Evolutionary conservation across 2,113 vertebrate genomes (phyloP).

Genomic region (Petromus typicus): DNA sequence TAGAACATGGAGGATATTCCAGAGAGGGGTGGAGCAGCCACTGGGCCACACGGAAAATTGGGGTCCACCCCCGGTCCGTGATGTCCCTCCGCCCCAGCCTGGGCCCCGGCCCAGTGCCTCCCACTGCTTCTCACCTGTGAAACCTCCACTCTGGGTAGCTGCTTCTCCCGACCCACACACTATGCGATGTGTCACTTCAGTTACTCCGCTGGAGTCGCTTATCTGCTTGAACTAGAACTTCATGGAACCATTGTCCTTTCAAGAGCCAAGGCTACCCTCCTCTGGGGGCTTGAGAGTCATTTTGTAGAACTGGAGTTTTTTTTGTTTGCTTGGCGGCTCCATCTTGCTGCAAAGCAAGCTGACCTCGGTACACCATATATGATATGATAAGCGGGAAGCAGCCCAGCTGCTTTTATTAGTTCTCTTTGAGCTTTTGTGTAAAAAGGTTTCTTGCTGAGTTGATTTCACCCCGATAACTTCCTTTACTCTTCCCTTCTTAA

Average conservation of each 20-base stretch:
- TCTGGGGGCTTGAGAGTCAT: not conserved
- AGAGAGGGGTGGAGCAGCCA: not conserved
- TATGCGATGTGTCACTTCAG: not conserved
- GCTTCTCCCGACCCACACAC: not conserved
- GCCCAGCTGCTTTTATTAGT: slow-evolving; percentile 42
- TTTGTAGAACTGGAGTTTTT: not conserved
- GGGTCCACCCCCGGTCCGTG: too few relatives aligned
- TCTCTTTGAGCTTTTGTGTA: slow-evolving; percentile 71
- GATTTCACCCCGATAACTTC: slow-evolving; percentile 78
- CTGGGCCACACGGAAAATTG: not conserved
- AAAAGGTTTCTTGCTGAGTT: slow-evolving; percentile 74
- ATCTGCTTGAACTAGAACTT: slow-evolving; percentile 3
- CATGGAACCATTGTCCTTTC: not conserved
- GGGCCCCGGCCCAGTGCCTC: not conserved
- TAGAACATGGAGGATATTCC: not conserved
- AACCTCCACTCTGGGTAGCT: not conserved
- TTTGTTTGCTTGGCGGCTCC: slow-evolving; percentile 44
- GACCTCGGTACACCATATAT: not conserved
- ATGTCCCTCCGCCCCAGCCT: not conserved
- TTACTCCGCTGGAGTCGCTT: not conserved
- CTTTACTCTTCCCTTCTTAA: slow-evolving; percentile 73
- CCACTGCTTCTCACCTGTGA: not conserved
- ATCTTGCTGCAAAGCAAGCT: slow-evolving; percentile 32
- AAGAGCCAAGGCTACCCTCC: not conserved
- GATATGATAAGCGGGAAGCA: slow-evolving; percentile 62